Evolutionary conservation across 2,113 vertebrate genomes (phyloP).

Genomic region (Rostratula benghalensis): DNA sequence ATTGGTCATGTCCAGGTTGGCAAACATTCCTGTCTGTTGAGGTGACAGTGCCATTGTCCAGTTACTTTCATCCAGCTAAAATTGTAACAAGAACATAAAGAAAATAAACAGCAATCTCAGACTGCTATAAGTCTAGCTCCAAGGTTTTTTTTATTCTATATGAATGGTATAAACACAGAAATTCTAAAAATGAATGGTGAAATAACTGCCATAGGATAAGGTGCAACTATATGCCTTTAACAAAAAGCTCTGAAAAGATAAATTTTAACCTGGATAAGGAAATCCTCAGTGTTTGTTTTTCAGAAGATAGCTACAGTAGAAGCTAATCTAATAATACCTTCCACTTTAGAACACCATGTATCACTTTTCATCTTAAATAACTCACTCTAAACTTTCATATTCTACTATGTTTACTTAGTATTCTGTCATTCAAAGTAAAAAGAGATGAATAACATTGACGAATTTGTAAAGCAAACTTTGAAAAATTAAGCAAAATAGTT

Average conservation of each 20-base stretch:
- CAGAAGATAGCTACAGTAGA: neutral
- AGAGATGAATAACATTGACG: neutral
- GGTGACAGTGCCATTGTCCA: constrained; percentile 85
- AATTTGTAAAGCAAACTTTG: neutral
- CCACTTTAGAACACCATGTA: neutral
- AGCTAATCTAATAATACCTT: neutral
- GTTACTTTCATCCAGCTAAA: constrained; percentile 85
- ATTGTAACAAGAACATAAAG: neutral
- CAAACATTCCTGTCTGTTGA: constrained; percentile 70
- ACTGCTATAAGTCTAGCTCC: neutral
- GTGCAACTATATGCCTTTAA: neutral
- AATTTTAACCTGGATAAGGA: neutral
- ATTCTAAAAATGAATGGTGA: neutral
- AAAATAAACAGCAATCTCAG: neutral
- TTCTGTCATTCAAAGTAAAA: neutral
- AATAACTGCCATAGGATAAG: neutral
- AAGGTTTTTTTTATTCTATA: neutral
- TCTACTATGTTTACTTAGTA: neutral
- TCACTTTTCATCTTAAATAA: neutral
- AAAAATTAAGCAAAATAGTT: neutral
- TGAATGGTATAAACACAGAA: neutral
- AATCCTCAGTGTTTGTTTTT: neutral
- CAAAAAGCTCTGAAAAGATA: neutral
- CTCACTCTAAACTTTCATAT: neutral
- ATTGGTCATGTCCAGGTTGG: constrained; percentile 72